Conservation (phyloP, 92 coral and sea anemone species). For the Nematostella vectensis region DNA sequence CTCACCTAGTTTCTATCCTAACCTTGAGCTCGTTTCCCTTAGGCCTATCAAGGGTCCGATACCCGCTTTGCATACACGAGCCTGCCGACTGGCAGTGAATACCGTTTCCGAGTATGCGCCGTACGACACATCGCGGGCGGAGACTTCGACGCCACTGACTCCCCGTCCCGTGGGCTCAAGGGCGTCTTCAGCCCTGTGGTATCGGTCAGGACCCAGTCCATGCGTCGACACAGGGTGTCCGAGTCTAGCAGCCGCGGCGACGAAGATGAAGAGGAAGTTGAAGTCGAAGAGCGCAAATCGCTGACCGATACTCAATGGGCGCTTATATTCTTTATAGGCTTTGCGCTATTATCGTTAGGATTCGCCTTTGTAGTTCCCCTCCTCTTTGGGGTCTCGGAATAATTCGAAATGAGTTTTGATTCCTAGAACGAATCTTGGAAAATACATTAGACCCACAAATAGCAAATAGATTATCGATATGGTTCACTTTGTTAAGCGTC, state of each 20-base stretch:
- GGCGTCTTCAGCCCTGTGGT: conserved; percentile 60
- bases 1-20: background rate
- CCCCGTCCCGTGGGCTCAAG: conserved; percentile 59
- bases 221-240: conserved; percentile 39
- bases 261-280: conserved; percentile 14
- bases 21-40: background rate
- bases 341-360: conserved; percentile 50
- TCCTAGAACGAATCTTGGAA: too few relatives aligned
- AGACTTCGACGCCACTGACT: conserved; percentile 21
- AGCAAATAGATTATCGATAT: too few relatives aligned
- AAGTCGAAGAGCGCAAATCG: conserved; percentile 26
- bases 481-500: too few relatives aligned
- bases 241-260: conserved; percentile 35
- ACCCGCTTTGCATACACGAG: conserved; percentile 36
- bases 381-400: conserved; percentile 38
- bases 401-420: too few relatives aligned
- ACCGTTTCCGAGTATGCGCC: conserved; percentile 86
- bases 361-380: conserved; percentile 59
- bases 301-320: conserved; percentile 92
- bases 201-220: conserved; percentile 49
- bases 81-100: conserved; percentile 45
- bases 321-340: conserved; percentile 70
- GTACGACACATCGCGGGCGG: conserved; percentile 44
- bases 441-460: too few relatives aligned
- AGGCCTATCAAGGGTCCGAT: conserved; percentile 76